Conservation (phyloP, 2,113 vertebrate species). For the Trichechus manatus region DNA sequence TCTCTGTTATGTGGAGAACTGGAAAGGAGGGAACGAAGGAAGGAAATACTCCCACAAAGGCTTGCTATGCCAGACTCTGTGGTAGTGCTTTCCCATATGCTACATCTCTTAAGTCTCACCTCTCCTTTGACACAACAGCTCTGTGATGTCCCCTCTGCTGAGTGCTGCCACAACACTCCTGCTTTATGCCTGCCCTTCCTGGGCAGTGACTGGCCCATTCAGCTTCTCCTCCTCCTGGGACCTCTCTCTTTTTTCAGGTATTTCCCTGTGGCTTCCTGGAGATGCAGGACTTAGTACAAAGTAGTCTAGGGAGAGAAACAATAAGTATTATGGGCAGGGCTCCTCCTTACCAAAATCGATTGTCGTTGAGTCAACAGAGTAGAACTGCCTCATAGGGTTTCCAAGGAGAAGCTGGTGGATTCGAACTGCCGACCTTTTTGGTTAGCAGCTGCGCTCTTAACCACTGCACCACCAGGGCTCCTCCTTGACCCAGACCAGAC, state of each 20-base stretch:
- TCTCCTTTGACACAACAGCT: neutral
- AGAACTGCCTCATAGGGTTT: too few relatives aligned
- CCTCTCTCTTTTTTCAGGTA: neutral
- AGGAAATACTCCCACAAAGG: neutral
- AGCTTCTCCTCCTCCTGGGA: neutral
- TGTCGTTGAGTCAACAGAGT: too few relatives aligned
- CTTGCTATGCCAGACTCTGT: neutral
- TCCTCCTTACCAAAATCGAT: neutral
- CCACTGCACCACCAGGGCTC: too few relatives aligned
- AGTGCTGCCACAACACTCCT: neutral
- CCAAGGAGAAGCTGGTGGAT: too few relatives aligned
- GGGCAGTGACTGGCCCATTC: neutral
- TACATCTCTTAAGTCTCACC: neutral
- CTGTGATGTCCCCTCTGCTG: neutral
- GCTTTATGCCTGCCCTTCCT: neutral
- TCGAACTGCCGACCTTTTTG: too few relatives aligned
- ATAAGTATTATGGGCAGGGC: neutral
- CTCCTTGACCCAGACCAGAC: too few relatives aligned
- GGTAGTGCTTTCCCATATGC: neutral
- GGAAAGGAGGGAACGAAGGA: neutral
- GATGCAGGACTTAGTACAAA: neutral
- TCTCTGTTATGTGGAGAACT: neutral
- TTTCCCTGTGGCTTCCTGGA: slow-evolving; percentile 14
- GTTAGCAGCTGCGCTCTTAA: too few relatives aligned
- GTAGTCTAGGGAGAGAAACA: neutral